phyloP scores from a whole-genome alignment of 2,888 invertebrate genomes.

The Pristionchus exspectatus region DNA sequence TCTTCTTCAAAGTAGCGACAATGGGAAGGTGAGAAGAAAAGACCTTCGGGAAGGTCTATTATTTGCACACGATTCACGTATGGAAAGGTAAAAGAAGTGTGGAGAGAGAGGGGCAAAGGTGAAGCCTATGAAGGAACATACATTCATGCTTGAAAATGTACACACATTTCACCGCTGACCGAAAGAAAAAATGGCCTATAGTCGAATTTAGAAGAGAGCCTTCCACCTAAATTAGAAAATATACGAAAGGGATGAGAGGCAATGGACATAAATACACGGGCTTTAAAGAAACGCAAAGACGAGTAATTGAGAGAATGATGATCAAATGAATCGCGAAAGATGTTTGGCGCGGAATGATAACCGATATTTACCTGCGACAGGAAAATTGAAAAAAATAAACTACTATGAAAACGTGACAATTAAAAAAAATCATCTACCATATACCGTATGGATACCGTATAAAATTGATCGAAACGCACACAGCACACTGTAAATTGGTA shows the following conservation, averaged over 20 bases:
- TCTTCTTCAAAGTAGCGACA: slow-evolving; percentile 10
- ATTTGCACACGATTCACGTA: slow-evolving; percentile 39
- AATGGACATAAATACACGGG: not conserved
- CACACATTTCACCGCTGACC: not conserved
- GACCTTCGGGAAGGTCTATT: slow-evolving; percentile 34
- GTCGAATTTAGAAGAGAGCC: not conserved
- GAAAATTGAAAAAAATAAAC: no score
- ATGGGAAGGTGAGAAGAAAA: slow-evolving; percentile 3
- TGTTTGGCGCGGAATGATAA: no score
- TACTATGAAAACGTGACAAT: no score
- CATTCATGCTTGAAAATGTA: slow-evolving; percentile 22
- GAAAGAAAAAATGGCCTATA: not conserved
- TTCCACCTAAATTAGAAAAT: not conserved
- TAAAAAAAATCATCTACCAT: no score
- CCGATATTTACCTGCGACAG: no score
- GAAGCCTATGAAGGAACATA: slow-evolving; percentile 1
- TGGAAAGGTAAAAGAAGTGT: slow-evolving; percentile 24
- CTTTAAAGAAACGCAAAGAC: not conserved
- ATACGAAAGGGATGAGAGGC: not conserved
- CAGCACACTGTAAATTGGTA: no score
- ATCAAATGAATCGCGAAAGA: not conserved
- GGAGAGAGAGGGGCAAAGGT: not conserved
- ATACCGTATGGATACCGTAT: no score
- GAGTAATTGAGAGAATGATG: not conserved
- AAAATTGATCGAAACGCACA: no score